Evolutionary conservation across 2,797 vertebrate species (phyloP), one percentile per base, ranked within the genome.

Genomic region (Thamnophis elegans): DNA sequence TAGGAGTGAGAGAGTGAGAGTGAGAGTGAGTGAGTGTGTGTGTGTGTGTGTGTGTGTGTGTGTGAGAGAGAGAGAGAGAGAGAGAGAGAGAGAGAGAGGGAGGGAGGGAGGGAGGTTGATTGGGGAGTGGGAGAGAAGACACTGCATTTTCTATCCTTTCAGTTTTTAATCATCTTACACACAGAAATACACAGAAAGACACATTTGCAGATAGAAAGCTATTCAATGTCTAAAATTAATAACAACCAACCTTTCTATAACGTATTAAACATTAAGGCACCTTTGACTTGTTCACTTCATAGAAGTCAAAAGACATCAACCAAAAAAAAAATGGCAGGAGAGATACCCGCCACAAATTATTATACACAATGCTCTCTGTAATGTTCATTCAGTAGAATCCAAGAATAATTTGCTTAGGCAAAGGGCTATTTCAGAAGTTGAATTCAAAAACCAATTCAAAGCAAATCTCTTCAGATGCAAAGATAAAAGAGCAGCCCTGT

Each of bases 381-480:
- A 36, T 2, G 0, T 91, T 22, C 22, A 85, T 55, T 89, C 58
- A 88, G 56, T 42, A 42, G 32, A 42, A 85, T 82, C 82, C 22
- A 56, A 91, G 68, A 90, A 22, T 87, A 32, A 28, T 90, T 90
- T 92, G 62, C 22, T 14, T 51, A 25, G 10, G 53, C 73, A 18
- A 85, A 93, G 51, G 68, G 53, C 91, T 93, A 0, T 2, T 28
- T 91, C 87, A 58, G 68, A 94, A 90, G 20, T 73, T 93, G 54
- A 20, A 0, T 1, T 55, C 18, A 73, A 56, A 26, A 56, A 90
- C 88, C 47, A 90, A 47, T 90, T 91, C 93, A 73, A 78, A 94
- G 90, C 89, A 26, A 59, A 92, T 62, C 25, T 53, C 51, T 11
- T 78, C 20, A 47, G 89, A 32, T 51, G 89, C 51, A 59, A 91